Conservation (phyloP, 2,113 vertebrate species). For the Puntigrus tetrazona region DNA sequence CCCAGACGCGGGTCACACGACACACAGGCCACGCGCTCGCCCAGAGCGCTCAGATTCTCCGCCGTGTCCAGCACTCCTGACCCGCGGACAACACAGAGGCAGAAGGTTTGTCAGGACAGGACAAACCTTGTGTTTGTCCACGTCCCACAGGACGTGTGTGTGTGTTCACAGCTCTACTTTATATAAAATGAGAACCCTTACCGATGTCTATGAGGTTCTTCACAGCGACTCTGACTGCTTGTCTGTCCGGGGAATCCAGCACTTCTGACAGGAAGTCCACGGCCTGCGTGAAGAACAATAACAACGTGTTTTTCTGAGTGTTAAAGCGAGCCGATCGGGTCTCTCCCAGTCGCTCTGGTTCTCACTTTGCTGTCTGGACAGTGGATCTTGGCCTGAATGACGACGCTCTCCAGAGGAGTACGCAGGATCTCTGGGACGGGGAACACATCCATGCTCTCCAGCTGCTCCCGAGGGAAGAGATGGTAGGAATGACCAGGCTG, state of each 20-base stretch:
- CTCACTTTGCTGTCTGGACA: constrained; percentile 87
- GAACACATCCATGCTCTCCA: constrained; percentile 85
- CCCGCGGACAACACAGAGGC: too few species aligned
- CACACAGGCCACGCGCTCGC: constrained; percentile 86
- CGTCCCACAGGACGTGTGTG: too few species aligned
- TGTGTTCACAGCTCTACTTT: too few species aligned
- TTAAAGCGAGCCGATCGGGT: not conserved
- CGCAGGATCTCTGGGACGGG: constrained; percentile 94
- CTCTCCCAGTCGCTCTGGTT: too few species aligned
- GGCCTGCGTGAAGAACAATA: constrained; percentile 72
- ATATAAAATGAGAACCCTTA: constrained; percentile 68
- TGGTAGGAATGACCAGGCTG: constrained; percentile 94
- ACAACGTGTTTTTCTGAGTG: not conserved
- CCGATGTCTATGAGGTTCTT: constrained; percentile 87
- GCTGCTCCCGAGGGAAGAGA: constrained; percentile 83
- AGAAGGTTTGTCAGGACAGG: too few species aligned
- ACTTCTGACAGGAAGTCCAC: constrained; percentile 94
- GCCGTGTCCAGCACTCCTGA: constrained; percentile 86
- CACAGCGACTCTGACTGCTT: constrained; percentile 86
- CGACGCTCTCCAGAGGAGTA: constrained; percentile 92
- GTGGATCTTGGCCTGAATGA: constrained; percentile 95
- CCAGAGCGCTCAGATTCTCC: constrained; percentile 86
- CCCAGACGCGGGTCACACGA: constrained; percentile 92
- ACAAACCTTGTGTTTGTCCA: too few species aligned
- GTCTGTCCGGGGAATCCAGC: constrained; percentile 87